Evolutionary conservation across 30 jellyfish, hydroid and myxozoan species (phyloP).

Genomic region (Chrysaora quinquecirrha): DNA sequence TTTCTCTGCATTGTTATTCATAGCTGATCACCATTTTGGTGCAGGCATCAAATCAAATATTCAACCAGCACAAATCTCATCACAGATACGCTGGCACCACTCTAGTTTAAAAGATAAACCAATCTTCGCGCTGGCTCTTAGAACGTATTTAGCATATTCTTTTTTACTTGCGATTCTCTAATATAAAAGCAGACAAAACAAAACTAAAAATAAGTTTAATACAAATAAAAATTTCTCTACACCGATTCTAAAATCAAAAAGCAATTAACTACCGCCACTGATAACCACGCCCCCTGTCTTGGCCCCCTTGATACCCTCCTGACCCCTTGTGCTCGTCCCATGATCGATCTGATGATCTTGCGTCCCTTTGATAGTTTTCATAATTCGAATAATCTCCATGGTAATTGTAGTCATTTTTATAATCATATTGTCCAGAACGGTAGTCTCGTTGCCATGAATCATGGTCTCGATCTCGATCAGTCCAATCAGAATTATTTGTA

Average conservation of each 20-base stretch:
- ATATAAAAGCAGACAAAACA: no score
- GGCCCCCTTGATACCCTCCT: conserved; percentile 4
- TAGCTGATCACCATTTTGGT: no score
- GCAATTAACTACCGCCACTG: conserved; percentile 33
- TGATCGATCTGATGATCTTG: background rate
- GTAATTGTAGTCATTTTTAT: conserved; percentile 14
- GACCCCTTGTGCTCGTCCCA: conserved; percentile 1
- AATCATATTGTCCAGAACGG: conserved; percentile 9
- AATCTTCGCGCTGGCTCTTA: no score
- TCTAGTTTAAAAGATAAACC: no score
- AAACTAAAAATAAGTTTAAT: background rate
- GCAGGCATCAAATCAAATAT: no score
- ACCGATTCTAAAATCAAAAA: background rate
- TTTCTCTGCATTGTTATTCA: no score
- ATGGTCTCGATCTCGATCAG: conserved; percentile 20
- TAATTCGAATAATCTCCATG: conserved; percentile 7
- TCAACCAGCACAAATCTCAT: no score
- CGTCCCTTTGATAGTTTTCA: conserved; percentile 15
- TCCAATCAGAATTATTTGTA: background rate
- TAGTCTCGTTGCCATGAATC: conserved; percentile 18
- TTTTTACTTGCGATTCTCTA: no score
- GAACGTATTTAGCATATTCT: no score
- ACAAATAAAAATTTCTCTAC: background rate
- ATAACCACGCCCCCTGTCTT: conserved; percentile 30
- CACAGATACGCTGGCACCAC: no score